Evolutionary conservation across 2,888 invertebrate species (phyloP).

Genomic region (Lissocephala sabroskyi): DNA sequence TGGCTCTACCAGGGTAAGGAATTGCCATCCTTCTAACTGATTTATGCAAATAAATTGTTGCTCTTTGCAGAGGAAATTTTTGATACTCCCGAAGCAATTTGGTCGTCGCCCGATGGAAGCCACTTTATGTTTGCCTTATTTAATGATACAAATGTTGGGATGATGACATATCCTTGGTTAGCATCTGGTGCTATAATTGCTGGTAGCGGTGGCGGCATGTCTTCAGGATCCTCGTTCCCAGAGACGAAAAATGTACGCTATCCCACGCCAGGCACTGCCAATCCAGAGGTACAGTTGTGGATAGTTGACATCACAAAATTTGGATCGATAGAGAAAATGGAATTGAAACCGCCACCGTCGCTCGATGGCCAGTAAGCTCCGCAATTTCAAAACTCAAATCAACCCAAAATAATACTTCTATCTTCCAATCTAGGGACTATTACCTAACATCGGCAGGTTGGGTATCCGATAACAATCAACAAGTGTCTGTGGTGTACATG

Average conservation of each 20-base stretch:
- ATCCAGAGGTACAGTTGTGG: slow-evolving; percentile 89
- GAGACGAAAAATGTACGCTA: slow-evolving; percentile 85
- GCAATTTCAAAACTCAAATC: too few species aligned
- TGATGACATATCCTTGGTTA: slow-evolving; percentile 87
- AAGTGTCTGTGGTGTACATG: slow-evolving; percentile 92
- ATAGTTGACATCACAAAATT: slow-evolving; percentile 83
- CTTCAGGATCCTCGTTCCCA: slow-evolving; percentile 81
- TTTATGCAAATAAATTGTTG: too few species aligned
- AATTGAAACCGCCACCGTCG: slow-evolving; percentile 82
- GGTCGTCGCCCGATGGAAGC: slow-evolving; percentile 88
- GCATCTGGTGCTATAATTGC: slow-evolving; percentile 80
- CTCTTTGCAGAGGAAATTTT: slow-evolving; percentile 90
- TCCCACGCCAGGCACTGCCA: slow-evolving; percentile 90
- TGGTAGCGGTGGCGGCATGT: slow-evolving; percentile 74
- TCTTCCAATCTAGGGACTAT: slow-evolving; percentile 87
- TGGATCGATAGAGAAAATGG: slow-evolving; percentile 77
- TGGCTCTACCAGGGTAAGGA: slow-evolving; percentile 95
- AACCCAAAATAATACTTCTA: too few species aligned
- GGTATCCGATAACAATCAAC: slow-evolving; percentile 83
- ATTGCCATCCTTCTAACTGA: not conserved
- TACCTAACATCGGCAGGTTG: slow-evolving; percentile 94
- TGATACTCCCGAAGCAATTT: slow-evolving; percentile 85
- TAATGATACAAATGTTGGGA: slow-evolving; percentile 86
- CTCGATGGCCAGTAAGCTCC: slow-evolving; percentile 88
- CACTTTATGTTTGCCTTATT: slow-evolving; percentile 89